Base-by-base conservation (phyloP, 2,113 vertebrate species). In the Callipepla squamata region DNA sequence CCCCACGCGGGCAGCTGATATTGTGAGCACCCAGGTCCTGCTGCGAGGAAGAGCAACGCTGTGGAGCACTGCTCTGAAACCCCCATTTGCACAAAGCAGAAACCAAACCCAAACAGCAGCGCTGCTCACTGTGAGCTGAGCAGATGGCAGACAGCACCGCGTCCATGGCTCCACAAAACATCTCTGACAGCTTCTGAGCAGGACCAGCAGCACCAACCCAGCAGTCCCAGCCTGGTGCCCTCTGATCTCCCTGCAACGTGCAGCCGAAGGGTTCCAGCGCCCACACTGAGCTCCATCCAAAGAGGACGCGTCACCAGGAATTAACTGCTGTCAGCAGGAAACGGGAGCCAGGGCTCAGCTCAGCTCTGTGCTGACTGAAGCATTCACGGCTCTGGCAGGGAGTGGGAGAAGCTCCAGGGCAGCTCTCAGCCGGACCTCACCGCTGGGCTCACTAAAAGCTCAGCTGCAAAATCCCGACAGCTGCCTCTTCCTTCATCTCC, bases 1-100 rank as follows among this genome's bases (percentile, higher is more conserved):
- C 17, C 28, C 26, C 1, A 0, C 4, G 40, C 14, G 18, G n/a
- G 38, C 38, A 13, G 18, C 0, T 40, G 48, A 16, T 20, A 8
- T 17, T 18, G 25, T 26, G 25, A 13, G 16, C 28, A 17, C 53
- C 53, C 53, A 55, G 53, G 26, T 30, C 53, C 53, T 30, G 53
- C 7, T 30, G 53, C 16, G 30, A 55, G 15, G n/a, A 18, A 47
- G 17, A 40, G 9, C 4, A 11, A 30, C 0, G 34, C 36, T 48
- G 34, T 6, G 23, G 15, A 76, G 28, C 62, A 36, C 25, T 7
- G 11, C 10, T 42, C 22, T 13, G 30, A 58, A 40, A 22, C 51
- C 50, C 61, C 16, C 7, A 6, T 15, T 36, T 7, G 28, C 62
- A 19, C 30, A 34, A n/a, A n/a, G 14, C 70, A 76, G 70, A 22